These are phyloP conservation scores for Delphinus delphis DNA, from an alignment of 2,113 vertebrate species.

Conservation along the genomic window DNA sequence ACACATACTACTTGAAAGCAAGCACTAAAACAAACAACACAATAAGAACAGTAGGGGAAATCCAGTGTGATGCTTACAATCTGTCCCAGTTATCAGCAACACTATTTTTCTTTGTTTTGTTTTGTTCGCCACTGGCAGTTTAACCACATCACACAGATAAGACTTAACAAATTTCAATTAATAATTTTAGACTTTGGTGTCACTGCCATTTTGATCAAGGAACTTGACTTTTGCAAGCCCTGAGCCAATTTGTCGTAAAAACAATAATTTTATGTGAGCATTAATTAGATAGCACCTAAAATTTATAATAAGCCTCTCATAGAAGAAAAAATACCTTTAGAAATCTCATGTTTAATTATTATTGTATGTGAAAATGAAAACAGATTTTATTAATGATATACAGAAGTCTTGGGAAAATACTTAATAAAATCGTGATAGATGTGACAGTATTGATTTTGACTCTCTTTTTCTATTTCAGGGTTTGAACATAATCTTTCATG, in stretches of 20 bases:
- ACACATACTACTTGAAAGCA: neutral
- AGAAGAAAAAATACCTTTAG: slow-evolving; percentile 1
- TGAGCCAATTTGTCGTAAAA: neutral
- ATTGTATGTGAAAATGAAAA: slow-evolving; percentile 4
- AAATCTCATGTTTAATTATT: slow-evolving; percentile 16
- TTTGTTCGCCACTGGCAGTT: neutral
- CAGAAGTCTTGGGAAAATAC: neutral
- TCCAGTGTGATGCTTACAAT: neutral
- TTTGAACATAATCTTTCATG: slow-evolving; percentile 97
- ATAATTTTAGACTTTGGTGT: neutral
- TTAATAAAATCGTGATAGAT: neutral
- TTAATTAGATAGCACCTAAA: neutral
- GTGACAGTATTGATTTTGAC: slow-evolving; percentile 12
- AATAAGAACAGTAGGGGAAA: neutral
- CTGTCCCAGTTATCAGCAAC: neutral
- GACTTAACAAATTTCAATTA: neutral
- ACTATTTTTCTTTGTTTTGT: neutral
- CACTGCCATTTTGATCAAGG: neutral
- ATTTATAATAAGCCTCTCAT: neutral
- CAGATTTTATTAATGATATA: neutral
- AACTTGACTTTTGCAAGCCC: neutral
- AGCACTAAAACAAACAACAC: neutral
- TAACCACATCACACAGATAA: neutral
- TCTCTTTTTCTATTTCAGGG: slow-evolving; percentile 87
- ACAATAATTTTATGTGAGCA: neutral